Base-by-base conservation (phyloP, 2,888 invertebrate species). In the Cenopis cana region DNA sequence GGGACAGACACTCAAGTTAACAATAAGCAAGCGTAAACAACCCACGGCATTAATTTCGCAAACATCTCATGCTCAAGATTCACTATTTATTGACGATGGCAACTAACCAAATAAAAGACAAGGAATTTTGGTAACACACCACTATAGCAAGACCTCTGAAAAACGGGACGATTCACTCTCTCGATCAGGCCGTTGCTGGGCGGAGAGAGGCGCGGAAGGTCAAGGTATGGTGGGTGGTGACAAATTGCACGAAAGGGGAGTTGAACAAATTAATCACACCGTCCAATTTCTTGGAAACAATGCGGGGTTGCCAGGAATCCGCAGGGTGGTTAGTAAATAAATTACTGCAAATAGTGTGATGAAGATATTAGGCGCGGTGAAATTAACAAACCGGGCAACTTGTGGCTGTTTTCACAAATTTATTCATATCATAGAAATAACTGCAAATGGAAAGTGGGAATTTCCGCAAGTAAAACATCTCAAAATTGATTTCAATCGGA, bases 201-300 rank as follows among this genome's bases (percentile, higher is more conserved):
- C n/a, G 20, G 56, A 71, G 60, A 66, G 76, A 73, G 74, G 73
- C 50, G 76, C 61, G 77, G 77, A 33, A 77, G 86, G 59, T 79
- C 86, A 75, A 68, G 73, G 75, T 81, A 80, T 73, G 80, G 74
- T 86, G 82, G 88, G 78, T 81, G 82, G 82, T 81, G 84, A 88
- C 87, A 86, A 89, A 89, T 87, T 86, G 89, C 88, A 85, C 81
- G 81, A 83, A 83, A 83, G 89, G 91, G 91, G 90, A 87, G 87
- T 89, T 88, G 86, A 89, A 88, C 89, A 88, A 90, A 91, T 91
- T 91, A 91, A 91, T 91, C 91, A 90, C 81, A 75, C 83, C 78
- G 83, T 90, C 90, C 91, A 91, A 91, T 91, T 91, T 90, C 86
- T 85, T 82, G 89, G 90, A 90, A 90, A 91, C 91, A 91, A 90